phyloP scores from a whole-genome alignment of 2,113 vertebrate genomes.

The Glaucomys volans region DNA sequence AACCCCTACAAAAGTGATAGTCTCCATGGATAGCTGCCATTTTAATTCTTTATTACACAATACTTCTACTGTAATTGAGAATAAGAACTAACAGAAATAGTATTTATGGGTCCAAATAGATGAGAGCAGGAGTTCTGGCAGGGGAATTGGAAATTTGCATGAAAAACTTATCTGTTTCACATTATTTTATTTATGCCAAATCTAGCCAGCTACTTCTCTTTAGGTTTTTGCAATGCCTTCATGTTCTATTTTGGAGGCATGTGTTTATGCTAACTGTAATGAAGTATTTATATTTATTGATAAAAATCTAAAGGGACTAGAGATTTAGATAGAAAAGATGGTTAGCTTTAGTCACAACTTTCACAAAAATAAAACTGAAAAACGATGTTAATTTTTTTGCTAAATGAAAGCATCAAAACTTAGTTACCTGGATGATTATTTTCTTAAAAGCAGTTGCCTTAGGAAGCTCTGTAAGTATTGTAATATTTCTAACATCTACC shows the following conservation, averaged over 20 bases:
- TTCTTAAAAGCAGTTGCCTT: slow-evolving; percentile 8
- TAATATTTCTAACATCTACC: neutral
- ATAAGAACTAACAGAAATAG: neutral
- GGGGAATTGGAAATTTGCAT: neutral
- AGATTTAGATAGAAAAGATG: neutral
- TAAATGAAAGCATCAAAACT: neutral
- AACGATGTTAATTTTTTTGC: neutral
- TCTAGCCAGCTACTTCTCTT: neutral
- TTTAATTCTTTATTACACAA: neutral
- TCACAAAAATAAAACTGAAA: neutral
- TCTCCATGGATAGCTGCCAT: neutral
- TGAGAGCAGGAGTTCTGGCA: neutral
- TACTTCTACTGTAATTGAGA: neutral
- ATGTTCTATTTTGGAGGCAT: neutral
- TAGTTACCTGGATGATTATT: neutral
- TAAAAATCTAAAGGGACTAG: neutral
- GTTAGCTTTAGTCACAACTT: neutral
- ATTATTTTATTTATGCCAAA: neutral
- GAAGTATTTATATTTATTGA: slow-evolving; percentile 28
- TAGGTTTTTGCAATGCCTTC: neutral
- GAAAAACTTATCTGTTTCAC: neutral
- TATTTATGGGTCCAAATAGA: neutral
- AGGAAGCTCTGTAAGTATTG: neutral
- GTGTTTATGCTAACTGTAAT: neutral
- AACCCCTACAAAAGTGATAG: neutral